A percentile compares a stretch with the other conserved stretches of the same genome.
Conservation (phyloP, 2,888 invertebrate species). For the Papilio protenor region DNA sequence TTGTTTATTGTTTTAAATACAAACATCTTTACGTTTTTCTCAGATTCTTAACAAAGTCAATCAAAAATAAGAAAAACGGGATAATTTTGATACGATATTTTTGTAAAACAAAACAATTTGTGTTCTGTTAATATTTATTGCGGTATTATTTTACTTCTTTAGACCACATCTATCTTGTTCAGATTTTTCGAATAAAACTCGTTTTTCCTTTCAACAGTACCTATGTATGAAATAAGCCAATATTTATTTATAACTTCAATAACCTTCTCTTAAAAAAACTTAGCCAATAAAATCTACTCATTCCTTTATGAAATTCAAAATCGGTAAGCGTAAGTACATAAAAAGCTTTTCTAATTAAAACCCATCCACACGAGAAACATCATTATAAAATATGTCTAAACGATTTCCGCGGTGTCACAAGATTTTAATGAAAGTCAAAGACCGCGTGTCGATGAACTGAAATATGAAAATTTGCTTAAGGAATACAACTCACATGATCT, state of each 20-base stretch:
- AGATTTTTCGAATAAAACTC: background rate
- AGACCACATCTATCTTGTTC: background rate
- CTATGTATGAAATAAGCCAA: background rate
- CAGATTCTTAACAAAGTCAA: background rate
- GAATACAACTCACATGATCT: too few relatives aligned
- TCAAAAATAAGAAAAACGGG: background rate
- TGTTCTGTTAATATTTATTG: conserved; percentile 32
- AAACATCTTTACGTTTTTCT: background rate
- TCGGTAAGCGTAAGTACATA: background rate
- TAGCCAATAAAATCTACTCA: background rate
- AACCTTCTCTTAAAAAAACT: background rate
- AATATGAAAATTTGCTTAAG: too few relatives aligned
- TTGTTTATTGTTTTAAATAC: background rate
- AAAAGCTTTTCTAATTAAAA: conserved; percentile 16
- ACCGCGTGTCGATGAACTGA: background rate
- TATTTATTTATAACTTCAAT: conserved; percentile 11
- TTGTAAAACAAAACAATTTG: background rate
- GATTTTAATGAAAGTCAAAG: conserved; percentile 12
- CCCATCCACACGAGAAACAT: conserved; percentile 4
- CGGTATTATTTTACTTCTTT: conserved; percentile 6
- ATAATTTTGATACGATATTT: background rate
- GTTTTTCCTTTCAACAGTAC: background rate
- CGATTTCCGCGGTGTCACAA: conserved; percentile 16
- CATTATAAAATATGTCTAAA: conserved; percentile 20
- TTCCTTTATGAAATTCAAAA: background rate